Conservation (phyloP, 2,113 vertebrate species). For the Dryoscopus gambensis region DNA sequence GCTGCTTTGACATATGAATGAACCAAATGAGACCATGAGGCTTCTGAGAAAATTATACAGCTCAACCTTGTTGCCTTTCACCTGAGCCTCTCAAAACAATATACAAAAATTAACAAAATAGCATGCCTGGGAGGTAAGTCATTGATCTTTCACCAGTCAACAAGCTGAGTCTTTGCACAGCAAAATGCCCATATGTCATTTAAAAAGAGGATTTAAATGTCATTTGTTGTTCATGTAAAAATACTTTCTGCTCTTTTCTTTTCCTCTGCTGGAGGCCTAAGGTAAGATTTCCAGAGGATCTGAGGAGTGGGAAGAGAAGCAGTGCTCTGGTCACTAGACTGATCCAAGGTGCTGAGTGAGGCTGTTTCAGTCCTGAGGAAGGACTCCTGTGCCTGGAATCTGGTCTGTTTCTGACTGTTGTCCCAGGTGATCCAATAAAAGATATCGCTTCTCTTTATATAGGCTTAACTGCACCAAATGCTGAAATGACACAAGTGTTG, state of each 20-base stretch:
- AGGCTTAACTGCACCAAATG: background rate
- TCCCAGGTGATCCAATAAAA: background rate
- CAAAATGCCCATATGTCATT: background rate
- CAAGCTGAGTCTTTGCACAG: background rate
- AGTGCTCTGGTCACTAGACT: background rate
- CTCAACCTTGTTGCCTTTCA: background rate
- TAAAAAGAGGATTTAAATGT: background rate
- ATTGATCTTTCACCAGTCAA: conserved; percentile 9
- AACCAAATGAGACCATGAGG: conserved; percentile 14
- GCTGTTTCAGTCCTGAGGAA: background rate
- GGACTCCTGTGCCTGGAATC: background rate
- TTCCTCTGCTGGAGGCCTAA: background rate
- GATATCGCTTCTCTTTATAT: background rate
- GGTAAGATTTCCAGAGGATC: background rate
- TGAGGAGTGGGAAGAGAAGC: background rate
- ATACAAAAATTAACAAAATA: conserved; percentile 28
- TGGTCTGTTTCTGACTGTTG: background rate
- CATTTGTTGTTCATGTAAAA: background rate
- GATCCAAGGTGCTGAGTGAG: background rate
- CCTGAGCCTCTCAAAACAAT: background rate
- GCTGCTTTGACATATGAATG: background rate
- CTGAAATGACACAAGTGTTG: background rate
- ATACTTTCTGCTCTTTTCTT: background rate
- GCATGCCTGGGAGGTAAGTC: background rate
- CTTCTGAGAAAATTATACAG: conserved; percentile 18